Percentiles rank a stretch among this genome's conserved stretches.
Evolutionary conservation across 2,888 invertebrate genomes (phyloP).

Genomic region (Lithophane leautieri): DNA sequence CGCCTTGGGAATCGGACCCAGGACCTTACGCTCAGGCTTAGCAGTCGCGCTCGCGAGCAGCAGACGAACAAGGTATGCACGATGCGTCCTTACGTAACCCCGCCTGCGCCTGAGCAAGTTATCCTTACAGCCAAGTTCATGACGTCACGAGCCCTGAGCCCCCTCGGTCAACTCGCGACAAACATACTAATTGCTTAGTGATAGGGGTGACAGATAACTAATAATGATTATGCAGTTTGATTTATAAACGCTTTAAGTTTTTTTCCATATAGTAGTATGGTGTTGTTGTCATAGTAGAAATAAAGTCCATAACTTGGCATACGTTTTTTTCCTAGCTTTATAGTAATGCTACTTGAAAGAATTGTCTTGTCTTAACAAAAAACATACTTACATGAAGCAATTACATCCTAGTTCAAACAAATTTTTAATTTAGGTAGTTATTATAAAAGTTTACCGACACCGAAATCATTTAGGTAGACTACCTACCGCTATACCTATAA

Average conservation of each 20-base stretch:
- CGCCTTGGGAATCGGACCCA: background rate
- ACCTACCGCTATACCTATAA: too few relatives aligned
- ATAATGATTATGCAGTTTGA: background rate
- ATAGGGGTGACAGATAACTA: conserved; percentile 36
- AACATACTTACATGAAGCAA: too few relatives aligned
- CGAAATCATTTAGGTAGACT: too few relatives aligned
- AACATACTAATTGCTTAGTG: conserved; percentile 55
- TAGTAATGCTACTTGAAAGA: background rate
- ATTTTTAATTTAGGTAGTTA: too few relatives aligned
- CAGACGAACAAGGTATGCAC: background rate
- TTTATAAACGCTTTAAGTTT: background rate
- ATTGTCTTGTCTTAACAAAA: background rate
- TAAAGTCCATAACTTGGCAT: background rate
- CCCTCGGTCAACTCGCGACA: conserved; percentile 45
- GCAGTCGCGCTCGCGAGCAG: background rate
- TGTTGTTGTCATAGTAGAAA: background rate
- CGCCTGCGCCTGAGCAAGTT: conserved; percentile 9
- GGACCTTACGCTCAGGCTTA: background rate
- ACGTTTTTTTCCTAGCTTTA: background rate
- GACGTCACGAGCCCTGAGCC: conserved; percentile 59
- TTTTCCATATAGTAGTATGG: background rate
- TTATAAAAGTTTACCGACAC: too few relatives aligned
- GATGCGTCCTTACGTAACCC: conserved; percentile 53
- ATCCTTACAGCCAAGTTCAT: conserved; percentile 62
- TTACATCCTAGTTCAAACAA: too few relatives aligned